A percentile compares a stretch with the other conserved stretches of the same genome.
Conservation (phyloP, 1,140 invertebrate genomes). For the Hycleus phaleratus region DNA sequence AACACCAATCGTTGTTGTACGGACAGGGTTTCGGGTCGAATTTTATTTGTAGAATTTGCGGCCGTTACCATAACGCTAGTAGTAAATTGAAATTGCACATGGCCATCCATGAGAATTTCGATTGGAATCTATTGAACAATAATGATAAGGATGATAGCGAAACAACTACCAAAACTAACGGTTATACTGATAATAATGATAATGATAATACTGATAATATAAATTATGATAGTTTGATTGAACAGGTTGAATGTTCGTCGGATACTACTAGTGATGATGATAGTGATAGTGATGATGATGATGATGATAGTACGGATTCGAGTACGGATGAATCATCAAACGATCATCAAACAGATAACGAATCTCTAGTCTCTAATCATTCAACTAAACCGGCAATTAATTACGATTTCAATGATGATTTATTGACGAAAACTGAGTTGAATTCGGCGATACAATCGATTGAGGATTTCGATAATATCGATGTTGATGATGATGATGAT, state of each 20-base stretch:
- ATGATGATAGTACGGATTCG: constrained; percentile 11
- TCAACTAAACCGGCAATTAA: too few species aligned
- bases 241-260: constrained; percentile 35
- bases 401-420: not conserved
- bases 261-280: constrained; percentile 18
- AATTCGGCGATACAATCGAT: constrained; percentile 35
- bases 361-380: not conserved
- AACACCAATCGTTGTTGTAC: constrained; percentile 45
- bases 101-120: constrained; percentile 50
- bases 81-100: constrained; percentile 51
- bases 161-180: not conserved
- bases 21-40: constrained; percentile 47
- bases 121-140: constrained; percentile 34
- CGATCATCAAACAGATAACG: constrained; percentile 13
- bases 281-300: constrained; percentile 17
- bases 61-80: constrained; percentile 53
- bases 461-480: constrained; percentile 21
- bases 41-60: constrained; percentile 53
- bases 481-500: constrained; percentile 19
- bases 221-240: constrained; percentile 36
- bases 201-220: constrained; percentile 34
- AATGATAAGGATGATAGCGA: not conserved
- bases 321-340: constrained; percentile 10
- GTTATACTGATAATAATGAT: constrained; percentile 11
- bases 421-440: constrained; percentile 25